Evolutionary conservation across 2,113 vertebrate genomes (phyloP).

Genomic region (Campylorhamphus procurvoides): DNA sequence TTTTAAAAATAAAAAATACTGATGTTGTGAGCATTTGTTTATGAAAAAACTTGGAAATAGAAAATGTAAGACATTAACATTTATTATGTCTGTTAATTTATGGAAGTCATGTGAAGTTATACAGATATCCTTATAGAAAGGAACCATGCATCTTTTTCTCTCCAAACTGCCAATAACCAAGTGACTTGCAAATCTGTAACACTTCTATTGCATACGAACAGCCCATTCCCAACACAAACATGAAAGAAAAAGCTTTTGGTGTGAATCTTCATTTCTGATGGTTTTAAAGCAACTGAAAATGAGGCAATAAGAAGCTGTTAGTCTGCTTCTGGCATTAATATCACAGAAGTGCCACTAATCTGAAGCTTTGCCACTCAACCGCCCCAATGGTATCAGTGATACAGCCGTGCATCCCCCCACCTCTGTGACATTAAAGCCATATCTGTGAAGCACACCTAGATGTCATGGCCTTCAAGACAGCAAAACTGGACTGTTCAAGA

Average conservation of each 20-base stretch:
- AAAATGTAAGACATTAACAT: slow-evolving; percentile 41
- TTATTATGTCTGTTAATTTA: slow-evolving; percentile 34
- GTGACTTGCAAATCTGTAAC: neutral
- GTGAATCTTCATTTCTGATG: slow-evolving; percentile 28
- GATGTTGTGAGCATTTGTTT: slow-evolving; percentile 33
- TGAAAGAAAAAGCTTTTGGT: slow-evolving; percentile 15
- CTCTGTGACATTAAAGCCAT: neutral
- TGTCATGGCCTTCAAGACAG: neutral
- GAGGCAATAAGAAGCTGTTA: slow-evolving; percentile 54
- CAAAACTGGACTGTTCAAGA: neutral
- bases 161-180: neutral
- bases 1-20: slow-evolving; percentile 5
- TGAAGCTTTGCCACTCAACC: neutral
- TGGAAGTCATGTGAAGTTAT: slow-evolving; percentile 24
- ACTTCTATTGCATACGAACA: neutral
- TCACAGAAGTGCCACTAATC: neutral
- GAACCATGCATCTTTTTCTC: slow-evolving; percentile 11
- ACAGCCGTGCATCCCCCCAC: neutral
- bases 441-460: neutral
- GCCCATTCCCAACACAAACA: slow-evolving; percentile 13
- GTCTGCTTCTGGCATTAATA: slow-evolving; percentile 40
- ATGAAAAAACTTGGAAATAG: slow-evolving; percentile 31
- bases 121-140: neutral
- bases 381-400: neutral
- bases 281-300: slow-evolving; percentile 57